phyloP scores from a whole-genome alignment of 2,113 vertebrate species.

The Heterotis niloticus region DNA sequence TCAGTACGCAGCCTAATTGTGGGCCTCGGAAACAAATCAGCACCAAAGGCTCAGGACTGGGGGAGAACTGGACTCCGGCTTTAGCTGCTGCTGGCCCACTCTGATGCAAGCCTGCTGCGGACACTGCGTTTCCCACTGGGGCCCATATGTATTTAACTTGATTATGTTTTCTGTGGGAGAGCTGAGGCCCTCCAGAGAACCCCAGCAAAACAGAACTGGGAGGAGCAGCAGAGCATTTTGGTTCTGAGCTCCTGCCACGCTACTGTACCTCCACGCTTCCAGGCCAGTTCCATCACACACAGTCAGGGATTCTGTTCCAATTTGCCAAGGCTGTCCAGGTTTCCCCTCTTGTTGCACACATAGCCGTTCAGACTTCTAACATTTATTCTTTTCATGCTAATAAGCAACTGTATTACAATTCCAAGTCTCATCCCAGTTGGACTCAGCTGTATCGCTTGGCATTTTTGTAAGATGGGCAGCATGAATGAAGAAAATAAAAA shows the following conservation, averaged over 20 bases:
- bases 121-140: slow-evolving; percentile 25
- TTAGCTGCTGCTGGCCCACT: slow-evolving; percentile 37
- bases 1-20: slow-evolving; percentile 58
- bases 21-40: slow-evolving; percentile 60
- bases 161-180: slow-evolving; percentile 34
- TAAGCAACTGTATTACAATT: neutral
- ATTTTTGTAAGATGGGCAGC: slow-evolving; percentile 8
- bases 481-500: too few relatives aligned
- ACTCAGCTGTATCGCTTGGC: slow-evolving; percentile 21
- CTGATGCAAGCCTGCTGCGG: slow-evolving; percentile 42
- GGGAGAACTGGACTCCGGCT: slow-evolving; percentile 32
- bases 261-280: too few relatives aligned
- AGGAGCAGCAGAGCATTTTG: too few relatives aligned
- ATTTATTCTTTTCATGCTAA: neutral
- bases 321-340: neutral
- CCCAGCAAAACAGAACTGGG: neutral
- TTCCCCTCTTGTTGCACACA: neutral
- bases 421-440: neutral
- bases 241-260: neutral
- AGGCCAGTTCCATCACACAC: neutral
- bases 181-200: neutral
- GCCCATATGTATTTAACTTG: slow-evolving; percentile 33
- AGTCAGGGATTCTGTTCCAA: neutral
- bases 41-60: slow-evolving; percentile 56
- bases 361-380: neutral